Evolutionary conservation across 2,797 vertebrate species (phyloP), one percentile per base, ranked within the genome.

Genomic region (Cuculus canorus): DNA sequence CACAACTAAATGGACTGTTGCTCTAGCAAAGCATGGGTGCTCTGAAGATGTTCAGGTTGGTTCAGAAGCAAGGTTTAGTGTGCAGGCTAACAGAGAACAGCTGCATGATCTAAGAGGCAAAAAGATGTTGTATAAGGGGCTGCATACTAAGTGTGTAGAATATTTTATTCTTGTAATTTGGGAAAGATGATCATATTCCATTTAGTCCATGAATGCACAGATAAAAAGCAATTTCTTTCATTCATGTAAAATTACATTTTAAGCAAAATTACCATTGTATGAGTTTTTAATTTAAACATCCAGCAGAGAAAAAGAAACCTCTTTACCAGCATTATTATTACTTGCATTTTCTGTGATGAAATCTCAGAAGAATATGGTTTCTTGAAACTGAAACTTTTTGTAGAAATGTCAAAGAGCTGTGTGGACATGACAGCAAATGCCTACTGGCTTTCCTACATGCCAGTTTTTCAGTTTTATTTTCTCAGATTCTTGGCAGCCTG

Each of bases 21-120:
- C 17, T 27, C 15, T 52, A 41, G 23, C 10, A 33, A 32, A 43
- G 15, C 28, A 56, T 37, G 68, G 25, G 13, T 28, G 59, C 22
- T 25, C 53, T 60, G 65, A 18, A 43, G 25, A 5, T 16, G 53
- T 54, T 41, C 18, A 32, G 5, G 33, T 16, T 37, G 47, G 32
- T 10, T 35, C 15, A 73, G 37, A 69, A 57, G 56, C 37, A 15
- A 28, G 22, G 48, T 9, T 43, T 8, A 14, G 56, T 1, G 14
- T 27, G 28, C 14, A 56, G 39, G 54, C 14, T 61, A 9, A 28
- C 23, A 22, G 24, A 41, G 14, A 41, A 33, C 48, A 56, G 37
- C 30, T 2, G 0, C 24, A 28, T 1, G 1, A 19, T 18, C 28
- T 25, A 32, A 59, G 21, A 13, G 68, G 50, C 22, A 56, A 17